These are phyloP conservation scores for Odobenus rosmarus DNA, from an alignment of 2,113 vertebrate genomes.

Conservation along the genomic window DNA sequence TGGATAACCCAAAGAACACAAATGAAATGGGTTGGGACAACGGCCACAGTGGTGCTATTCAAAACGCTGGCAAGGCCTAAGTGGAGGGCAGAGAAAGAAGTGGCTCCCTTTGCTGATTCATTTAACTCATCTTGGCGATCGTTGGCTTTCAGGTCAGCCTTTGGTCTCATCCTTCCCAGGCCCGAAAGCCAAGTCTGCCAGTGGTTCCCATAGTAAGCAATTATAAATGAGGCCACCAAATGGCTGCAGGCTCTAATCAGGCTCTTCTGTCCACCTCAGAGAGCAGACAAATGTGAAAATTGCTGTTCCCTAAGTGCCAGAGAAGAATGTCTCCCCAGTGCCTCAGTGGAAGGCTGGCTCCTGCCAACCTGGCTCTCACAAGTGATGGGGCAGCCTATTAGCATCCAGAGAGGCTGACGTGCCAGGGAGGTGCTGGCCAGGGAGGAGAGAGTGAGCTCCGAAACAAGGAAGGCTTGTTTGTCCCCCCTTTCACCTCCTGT, in stretches of 20 bases:
- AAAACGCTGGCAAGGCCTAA: slow-evolving; percentile 79
- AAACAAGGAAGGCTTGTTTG: slow-evolving; percentile 52
- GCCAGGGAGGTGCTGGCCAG: slow-evolving; percentile 46
- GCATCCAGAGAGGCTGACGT: slow-evolving; percentile 77
- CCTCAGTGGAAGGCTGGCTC: slow-evolving; percentile 73
- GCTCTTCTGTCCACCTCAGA: slow-evolving; percentile 78
- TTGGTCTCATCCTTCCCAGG: slow-evolving; percentile 83
- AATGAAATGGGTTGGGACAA: slow-evolving; percentile 78
- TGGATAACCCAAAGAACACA: slow-evolving; percentile 71
- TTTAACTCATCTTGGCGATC: slow-evolving; percentile 78
- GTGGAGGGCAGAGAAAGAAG: slow-evolving; percentile 74
- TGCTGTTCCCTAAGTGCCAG: slow-evolving; percentile 81
- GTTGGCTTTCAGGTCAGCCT: slow-evolving; percentile 79
- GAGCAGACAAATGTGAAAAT: slow-evolving; percentile 80
- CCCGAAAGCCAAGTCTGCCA: slow-evolving; percentile 66
- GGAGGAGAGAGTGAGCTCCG: slow-evolving; percentile 44
- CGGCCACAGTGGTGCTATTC: slow-evolving; percentile 56
- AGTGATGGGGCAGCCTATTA: slow-evolving; percentile 75
- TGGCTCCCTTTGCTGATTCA: slow-evolving; percentile 72
- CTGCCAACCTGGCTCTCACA: slow-evolving; percentile 78
- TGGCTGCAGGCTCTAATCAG: slow-evolving; percentile 78
- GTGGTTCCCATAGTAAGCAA: slow-evolving; percentile 85
- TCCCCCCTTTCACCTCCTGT: not conserved
- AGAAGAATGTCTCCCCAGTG: slow-evolving; percentile 79
- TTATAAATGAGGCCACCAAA: slow-evolving; percentile 83